Conservation (phyloP, 1,140 invertebrate species). For the Stratiolaelaps scimitus region DNA sequence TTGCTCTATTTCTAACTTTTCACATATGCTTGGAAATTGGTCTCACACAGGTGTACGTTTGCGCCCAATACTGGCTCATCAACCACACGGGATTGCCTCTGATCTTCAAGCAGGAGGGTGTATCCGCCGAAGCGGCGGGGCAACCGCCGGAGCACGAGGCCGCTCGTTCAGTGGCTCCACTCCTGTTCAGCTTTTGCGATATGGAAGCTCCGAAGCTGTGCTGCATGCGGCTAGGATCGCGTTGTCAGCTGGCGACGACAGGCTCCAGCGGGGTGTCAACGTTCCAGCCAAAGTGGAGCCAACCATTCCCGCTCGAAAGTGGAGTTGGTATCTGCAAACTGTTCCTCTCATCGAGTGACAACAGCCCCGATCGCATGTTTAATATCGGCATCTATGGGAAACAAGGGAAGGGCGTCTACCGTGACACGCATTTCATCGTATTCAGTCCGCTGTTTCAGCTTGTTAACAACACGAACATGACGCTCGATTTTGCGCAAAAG, state of each 20-base stretch:
- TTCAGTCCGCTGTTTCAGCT: slow-evolving; percentile 82
- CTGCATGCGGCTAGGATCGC: slow-evolving; percentile 29
- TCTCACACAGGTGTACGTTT: slow-evolving; percentile 57
- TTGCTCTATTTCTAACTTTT: no score
- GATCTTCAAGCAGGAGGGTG: slow-evolving; percentile 82
- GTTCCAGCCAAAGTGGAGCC: slow-evolving; percentile 54
- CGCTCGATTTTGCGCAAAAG: slow-evolving; percentile 73
- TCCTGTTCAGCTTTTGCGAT: slow-evolving; percentile 85
- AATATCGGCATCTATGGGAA: slow-evolving; percentile 69
- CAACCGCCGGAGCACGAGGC: slow-evolving; percentile 88
- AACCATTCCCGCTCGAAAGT: slow-evolving; percentile 62
- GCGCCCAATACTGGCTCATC: slow-evolving; percentile 83
- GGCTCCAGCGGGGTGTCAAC: neutral
- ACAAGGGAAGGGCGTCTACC: slow-evolving; percentile 69
- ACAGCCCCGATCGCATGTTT: slow-evolving; percentile 52
- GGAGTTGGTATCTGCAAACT: slow-evolving; percentile 56
- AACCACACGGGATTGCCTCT: slow-evolving; percentile 87
- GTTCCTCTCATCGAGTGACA: slow-evolving; percentile 50
- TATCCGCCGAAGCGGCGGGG: slow-evolving; percentile 60
- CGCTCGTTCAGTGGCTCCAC: slow-evolving; percentile 76
- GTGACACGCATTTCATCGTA: slow-evolving; percentile 78
- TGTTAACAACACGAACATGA: slow-evolving; percentile 70
- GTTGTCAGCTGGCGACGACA: slow-evolving; percentile 15
- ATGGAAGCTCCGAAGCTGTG: slow-evolving; percentile 50
- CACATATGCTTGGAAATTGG: neutral